phyloP scores from a whole-genome alignment of 2,888 invertebrate species.

The Fabriciana adippe region DNA sequence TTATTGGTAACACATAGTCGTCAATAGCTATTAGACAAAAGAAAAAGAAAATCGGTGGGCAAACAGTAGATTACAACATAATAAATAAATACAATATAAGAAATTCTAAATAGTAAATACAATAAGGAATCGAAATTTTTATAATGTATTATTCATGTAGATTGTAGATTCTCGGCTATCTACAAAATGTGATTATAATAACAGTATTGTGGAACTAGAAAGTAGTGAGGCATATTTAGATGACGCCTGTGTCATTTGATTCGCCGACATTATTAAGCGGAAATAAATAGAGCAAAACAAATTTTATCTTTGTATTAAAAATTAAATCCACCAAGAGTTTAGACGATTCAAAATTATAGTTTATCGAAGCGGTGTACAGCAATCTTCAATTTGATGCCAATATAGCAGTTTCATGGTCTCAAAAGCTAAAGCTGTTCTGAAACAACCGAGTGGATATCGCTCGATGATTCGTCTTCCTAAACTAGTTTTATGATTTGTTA shows the following conservation, averaged over 20 bases:
- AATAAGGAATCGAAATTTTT: too few species aligned
- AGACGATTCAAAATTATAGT: constrained; percentile 35
- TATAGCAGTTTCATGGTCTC: constrained; percentile 58
- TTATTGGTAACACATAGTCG: too few species aligned
- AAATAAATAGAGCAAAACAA: constrained; percentile 36
- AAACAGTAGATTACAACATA: too few species aligned
- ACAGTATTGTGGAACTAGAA: constrained; percentile 60
- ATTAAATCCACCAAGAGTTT: constrained; percentile 27
- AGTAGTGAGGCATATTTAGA: constrained; percentile 63
- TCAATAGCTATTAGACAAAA: too few species aligned
- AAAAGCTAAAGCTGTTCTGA: constrained; percentile 46
- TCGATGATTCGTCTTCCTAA: not conserved
- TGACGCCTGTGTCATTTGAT: constrained; percentile 49
- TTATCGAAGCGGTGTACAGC: constrained; percentile 30
- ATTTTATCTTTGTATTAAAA: constrained; percentile 33
- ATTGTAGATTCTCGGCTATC: constrained; percentile 55
- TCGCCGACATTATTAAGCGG: constrained; percentile 31
- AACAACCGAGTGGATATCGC: constrained; percentile 22
- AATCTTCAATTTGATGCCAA: constrained; percentile 55
- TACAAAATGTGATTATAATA: constrained; percentile 75
- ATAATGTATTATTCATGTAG: constrained; percentile 14
- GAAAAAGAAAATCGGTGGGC: too few species aligned
- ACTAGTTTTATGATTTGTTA: constrained; percentile 28
- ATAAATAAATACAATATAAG: too few species aligned
- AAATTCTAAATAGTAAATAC: too few species aligned